phyloP scores from a whole-genome alignment of 2,797 vertebrate genomes.

The Takifugu ocellatus region DNA sequence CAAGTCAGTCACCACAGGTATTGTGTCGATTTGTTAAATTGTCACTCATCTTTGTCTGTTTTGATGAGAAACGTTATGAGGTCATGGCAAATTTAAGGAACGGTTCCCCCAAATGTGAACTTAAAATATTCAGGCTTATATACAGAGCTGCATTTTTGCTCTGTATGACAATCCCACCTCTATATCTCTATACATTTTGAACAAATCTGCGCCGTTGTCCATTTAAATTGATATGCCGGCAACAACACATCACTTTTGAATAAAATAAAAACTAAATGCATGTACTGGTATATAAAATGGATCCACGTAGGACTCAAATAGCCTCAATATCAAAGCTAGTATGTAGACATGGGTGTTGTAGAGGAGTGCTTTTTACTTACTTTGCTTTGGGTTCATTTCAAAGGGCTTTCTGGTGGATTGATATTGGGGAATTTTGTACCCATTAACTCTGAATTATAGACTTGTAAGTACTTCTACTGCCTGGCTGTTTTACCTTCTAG shows the following conservation, averaged over 20 bases:
- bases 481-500: conserved; percentile 1
- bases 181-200: neutral
- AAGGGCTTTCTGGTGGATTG: conserved; percentile 14
- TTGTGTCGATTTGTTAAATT: neutral
- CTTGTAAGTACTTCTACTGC: conserved; percentile 3
- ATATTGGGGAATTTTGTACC: conserved; percentile 5
- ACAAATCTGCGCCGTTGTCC: neutral
- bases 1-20: conserved; percentile 94
- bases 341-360: conserved; percentile 8
- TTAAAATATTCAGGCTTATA: no score
- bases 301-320: neutral
- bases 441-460: conserved; percentile 11
- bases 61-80: neutral
- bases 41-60: neutral
- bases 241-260: neutral
- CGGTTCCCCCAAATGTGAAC: no score
- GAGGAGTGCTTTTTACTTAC: conserved; percentile 7
- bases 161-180: neutral
- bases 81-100: no score
- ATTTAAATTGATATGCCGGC: neutral
- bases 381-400: conserved; percentile 13
- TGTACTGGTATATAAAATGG: neutral
- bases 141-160: no score
- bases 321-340: conserved; percentile 7
- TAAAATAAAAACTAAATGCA: neutral